A percentile compares a stretch with the other conserved stretches of the same genome.
Evolutionary conservation across 1,140 invertebrate genomes (phyloP).

Genomic region (Drosophila cardini): DNA sequence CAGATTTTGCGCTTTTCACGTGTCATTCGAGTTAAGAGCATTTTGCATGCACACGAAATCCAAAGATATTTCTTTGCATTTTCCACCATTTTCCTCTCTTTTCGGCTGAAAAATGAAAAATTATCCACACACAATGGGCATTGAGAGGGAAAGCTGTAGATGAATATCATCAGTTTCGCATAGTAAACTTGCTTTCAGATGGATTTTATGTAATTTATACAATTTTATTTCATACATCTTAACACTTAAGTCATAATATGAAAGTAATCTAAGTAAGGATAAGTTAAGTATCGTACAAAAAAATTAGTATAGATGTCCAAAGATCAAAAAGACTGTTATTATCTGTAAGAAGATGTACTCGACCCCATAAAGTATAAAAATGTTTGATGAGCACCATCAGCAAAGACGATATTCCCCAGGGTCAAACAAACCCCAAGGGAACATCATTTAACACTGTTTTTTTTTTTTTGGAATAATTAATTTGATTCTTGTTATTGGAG

Average conservation of each 20-base stretch:
- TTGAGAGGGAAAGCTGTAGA: background rate
- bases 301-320: too few relatives aligned
- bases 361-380: too few relatives aligned
- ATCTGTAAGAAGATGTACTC: too few relatives aligned
- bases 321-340: too few relatives aligned
- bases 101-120: slow-evolving; percentile 15
- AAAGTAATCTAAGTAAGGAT: background rate
- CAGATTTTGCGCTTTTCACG: slow-evolving; percentile 76
- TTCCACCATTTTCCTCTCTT: slow-evolving; percentile 28
- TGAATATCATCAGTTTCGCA: background rate
- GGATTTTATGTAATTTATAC: background rate
- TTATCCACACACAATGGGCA: slow-evolving; percentile 4
- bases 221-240: background rate
- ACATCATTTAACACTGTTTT: too few relatives aligned
- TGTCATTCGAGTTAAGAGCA: slow-evolving; percentile 82
- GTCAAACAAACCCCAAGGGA: too few relatives aligned
- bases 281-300: too few relatives aligned
- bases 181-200: slow-evolving; percentile 23
- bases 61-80: slow-evolving; percentile 26
- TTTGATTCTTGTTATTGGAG: too few relatives aligned
- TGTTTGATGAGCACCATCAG: too few relatives aligned
- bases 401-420: too few relatives aligned
- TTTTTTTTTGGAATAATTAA: too few relatives aligned
- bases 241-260: background rate
- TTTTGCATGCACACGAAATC: slow-evolving; percentile 76